Conservation (phyloP, 2,113 vertebrate species). For the Oncorhynchus nerka region DNA sequence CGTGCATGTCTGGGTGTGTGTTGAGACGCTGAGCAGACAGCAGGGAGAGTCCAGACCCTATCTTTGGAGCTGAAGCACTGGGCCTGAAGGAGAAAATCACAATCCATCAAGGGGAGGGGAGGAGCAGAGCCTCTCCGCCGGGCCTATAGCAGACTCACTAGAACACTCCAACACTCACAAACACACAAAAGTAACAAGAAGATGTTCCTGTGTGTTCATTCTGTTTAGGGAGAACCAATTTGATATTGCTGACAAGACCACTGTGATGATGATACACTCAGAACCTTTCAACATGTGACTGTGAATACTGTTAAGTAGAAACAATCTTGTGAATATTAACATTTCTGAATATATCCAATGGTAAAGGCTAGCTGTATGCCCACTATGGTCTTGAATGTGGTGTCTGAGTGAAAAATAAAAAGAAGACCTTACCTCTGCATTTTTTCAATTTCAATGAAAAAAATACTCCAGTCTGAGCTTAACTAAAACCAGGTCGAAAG, state of each 20-base stretch:
- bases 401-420: too few relatives aligned
- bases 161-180: neutral
- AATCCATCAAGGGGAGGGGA: conserved; percentile 10
- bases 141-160: neutral
- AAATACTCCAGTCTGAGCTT: too few relatives aligned
- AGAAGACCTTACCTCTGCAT: too few relatives aligned
- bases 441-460: too few relatives aligned
- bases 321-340: neutral
- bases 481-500: too few relatives aligned
- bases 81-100: neutral
- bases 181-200: neutral
- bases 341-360: neutral
- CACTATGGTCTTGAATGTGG: neutral
- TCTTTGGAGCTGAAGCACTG: conserved; percentile 31
- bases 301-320: neutral
- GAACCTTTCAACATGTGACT: neutral
- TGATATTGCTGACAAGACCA: neutral
- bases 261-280: neutral
- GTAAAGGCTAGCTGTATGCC: neutral
- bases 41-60: conserved; percentile 13
- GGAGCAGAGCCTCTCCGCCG: neutral
- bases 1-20: neutral
- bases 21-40: conserved; percentile 3
- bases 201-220: conserved; percentile 1
- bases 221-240: too few relatives aligned